Conservation (phyloP, 1,140 invertebrate genomes). For the Calephelis nemesis region DNA sequence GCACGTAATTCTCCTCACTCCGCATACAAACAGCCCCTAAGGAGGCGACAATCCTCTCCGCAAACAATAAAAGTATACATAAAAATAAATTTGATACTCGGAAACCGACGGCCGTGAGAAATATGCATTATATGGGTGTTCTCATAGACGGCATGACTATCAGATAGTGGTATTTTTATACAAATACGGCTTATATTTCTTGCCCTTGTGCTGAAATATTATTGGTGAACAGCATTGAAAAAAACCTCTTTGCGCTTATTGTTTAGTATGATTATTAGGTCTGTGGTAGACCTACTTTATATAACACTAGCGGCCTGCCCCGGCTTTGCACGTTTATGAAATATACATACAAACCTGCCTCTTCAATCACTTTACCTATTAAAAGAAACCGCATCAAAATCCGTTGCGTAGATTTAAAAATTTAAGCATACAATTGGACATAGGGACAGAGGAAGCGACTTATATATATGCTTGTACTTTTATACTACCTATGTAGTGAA, state of each 20-base stretch:
- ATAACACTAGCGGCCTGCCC: no score
- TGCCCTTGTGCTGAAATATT: not conserved
- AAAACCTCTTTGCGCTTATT: not conserved
- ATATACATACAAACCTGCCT: no score
- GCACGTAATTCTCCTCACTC: conserved; percentile 68
- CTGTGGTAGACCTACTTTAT: no score
- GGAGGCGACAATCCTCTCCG: conserved; percentile 72
- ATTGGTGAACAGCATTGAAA: not conserved
- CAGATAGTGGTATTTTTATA: conserved; percentile 31
- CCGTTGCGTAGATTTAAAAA: no score
- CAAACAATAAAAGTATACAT: conserved; percentile 77
- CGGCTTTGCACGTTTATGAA: no score
- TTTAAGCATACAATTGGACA: no score
- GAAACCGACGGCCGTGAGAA: conserved; percentile 52
- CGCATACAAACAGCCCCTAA: conserved; percentile 73
- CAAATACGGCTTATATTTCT: not conserved
- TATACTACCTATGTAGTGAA: no score
- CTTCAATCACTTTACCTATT: no score
- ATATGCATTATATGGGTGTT: conserved; percentile 53
- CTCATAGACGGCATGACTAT: conserved; percentile 25
- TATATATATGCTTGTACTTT: no score
- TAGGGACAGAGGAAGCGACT: no score
- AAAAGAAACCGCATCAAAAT: no score
- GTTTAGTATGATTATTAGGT: no score
- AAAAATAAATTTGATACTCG: conserved; percentile 75